Base-by-base conservation (phyloP, 1,140 invertebrate species). In the Sycophila sp. region DNA sequence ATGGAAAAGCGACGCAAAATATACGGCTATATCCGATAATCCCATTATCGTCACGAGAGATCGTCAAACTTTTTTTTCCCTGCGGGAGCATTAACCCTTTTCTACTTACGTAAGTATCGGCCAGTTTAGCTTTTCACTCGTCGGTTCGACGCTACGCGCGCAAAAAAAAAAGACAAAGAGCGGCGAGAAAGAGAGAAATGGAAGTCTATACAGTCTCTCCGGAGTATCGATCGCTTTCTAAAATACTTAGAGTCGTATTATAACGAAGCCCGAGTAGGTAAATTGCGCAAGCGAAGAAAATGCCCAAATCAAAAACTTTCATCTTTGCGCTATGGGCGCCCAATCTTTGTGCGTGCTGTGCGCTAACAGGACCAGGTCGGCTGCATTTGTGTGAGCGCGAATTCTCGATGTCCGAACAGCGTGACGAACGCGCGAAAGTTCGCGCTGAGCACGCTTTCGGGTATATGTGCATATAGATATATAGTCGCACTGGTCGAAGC, bases 241-340 rank as follows among this genome's bases (percentile, higher is more conserved):
- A 69, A 69, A 69, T 60, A 69, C 34, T 67, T 55, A 55, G 49
- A 58, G 40, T 30, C 51, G 19, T 8, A 32, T 66, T 45, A 32
- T 56, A 56, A 56, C 15, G 51, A 56, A 38, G 36, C 36, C 17
- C n/a, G 13, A 7, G 4, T n/a, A 4, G 38, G 10, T 8, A 64
- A 42, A 67, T 67, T 58, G 38, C 53, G 53, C 38, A 58, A 67
- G 53, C 51, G 1, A 38, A 56, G 26, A 56, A n/a, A 66, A 56
- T 56, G 49, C 19, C 40, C 53, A 15, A 47, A 67, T 67, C 65
- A 28, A 47, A 67, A 45, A 67, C 65, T 67, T 67, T 67, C 65
- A 67, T 67, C 65, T 67, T 42, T 22, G 36, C n/a, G 22, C 17
- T 49, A 15, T 32, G 30, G 17, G 28, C 15, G 22, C 19, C 15